Evolutionary conservation across 2,888 invertebrate genomes (phyloP).

Genomic region (Yponomeuta malinellus): DNA sequence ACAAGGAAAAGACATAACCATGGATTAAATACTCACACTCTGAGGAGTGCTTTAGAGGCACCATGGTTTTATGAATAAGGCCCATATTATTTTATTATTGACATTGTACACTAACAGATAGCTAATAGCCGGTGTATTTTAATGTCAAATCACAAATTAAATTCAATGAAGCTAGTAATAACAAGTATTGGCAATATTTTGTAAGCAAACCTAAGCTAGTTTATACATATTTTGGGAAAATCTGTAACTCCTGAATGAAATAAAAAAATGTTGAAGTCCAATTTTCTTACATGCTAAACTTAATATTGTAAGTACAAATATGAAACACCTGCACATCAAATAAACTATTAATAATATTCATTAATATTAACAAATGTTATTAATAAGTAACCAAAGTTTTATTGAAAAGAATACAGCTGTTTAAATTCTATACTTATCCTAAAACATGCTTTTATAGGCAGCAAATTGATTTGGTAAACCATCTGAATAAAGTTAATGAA

Average conservation of each 20-base stretch:
- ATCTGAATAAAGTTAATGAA: neutral
- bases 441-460: neutral
- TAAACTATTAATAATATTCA: neutral
- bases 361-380: neutral
- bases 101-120: neutral
- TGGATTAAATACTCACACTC: too few species aligned
- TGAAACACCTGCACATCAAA: constrained; percentile 33
- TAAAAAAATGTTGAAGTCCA: constrained; percentile 22
- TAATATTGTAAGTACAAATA: constrained; percentile 25
- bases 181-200: neutral
- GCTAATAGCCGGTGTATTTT: neutral
- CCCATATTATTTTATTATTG: too few species aligned
- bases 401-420: too few species aligned
- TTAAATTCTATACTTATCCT: neutral
- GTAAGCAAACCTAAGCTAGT: neutral
- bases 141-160: neutral
- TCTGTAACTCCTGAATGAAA: neutral
- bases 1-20: too few species aligned
- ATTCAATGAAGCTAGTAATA: neutral
- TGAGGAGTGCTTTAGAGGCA: too few species aligned
- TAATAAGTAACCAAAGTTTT: neutral
- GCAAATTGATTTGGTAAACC: neutral
- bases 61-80: too few species aligned
- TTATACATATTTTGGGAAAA: neutral
- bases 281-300: constrained; percentile 27